A percentile compares a stretch with the other conserved stretches of the same genome.
These are phyloP conservation scores for Cyanistes caeruleus DNA, from an alignment of 2,113 vertebrate genomes.

Conservation along the genomic window DNA sequence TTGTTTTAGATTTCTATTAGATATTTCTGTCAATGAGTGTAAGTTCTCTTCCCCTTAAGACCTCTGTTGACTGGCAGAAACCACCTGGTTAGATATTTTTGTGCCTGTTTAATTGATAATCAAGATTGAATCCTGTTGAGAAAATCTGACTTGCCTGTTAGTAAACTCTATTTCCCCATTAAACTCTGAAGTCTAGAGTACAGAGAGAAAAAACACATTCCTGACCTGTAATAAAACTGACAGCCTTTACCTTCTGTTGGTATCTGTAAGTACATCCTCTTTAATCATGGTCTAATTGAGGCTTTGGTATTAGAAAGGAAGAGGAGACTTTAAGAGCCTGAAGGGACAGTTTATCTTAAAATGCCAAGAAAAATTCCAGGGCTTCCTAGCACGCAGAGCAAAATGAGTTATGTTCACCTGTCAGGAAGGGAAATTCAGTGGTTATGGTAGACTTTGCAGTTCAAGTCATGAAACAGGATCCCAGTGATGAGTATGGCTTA, in stretches of 20 bases:
- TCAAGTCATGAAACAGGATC: neutral
- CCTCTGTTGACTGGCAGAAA: constrained; percentile 47
- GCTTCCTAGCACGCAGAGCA: neutral
- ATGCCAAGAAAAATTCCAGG: neutral
- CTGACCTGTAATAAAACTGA: constrained; percentile 22
- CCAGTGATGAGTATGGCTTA: neutral
- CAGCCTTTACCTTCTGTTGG: neutral
- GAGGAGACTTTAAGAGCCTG: constrained; percentile 9
- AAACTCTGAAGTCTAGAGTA: neutral
- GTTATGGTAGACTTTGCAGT: constrained; percentile 10
- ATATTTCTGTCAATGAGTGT: constrained; percentile 33
- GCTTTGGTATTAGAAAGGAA: constrained; percentile 18
- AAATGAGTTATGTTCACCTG: constrained; percentile 18
- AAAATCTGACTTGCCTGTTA: constrained; percentile 42
- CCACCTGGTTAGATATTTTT: constrained; percentile 69
- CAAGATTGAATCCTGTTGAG: constrained; percentile 54
- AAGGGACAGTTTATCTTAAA: constrained; percentile 13
- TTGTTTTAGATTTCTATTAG: constrained; percentile 16
- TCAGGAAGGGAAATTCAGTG: neutral
- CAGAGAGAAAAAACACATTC: constrained; percentile 1
- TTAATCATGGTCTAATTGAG: constrained; percentile 47
- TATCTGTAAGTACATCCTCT: constrained; percentile 7
- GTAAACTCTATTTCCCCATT: constrained; percentile 37
- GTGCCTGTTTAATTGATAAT: constrained; percentile 70
- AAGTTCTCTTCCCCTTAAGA: constrained; percentile 48